phyloP scores from a whole-genome alignment of 2,113 vertebrate species.

The Calonectris borealis region DNA sequence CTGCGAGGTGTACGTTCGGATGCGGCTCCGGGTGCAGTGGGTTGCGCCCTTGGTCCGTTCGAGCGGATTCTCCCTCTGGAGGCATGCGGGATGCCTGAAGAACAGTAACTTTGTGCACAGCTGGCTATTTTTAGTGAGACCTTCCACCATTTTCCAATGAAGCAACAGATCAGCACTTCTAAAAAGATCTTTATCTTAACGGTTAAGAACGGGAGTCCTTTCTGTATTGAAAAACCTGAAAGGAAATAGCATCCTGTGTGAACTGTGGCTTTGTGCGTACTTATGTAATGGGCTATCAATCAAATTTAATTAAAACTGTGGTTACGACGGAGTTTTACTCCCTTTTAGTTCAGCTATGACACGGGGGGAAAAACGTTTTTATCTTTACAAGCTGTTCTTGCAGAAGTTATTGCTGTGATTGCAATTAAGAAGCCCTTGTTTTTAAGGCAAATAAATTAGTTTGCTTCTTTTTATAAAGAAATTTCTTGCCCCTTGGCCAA shows the following conservation, averaged over 20 bases:
- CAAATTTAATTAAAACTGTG: conserved; percentile 40
- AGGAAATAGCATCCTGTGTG: neutral
- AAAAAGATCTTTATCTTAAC: neutral
- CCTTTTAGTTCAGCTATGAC: neutral
- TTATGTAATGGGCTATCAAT: neutral
- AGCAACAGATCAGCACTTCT: neutral
- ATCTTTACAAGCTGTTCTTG: neutral
- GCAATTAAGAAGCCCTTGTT: neutral
- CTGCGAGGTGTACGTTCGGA: neutral
- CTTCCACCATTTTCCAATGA: neutral
- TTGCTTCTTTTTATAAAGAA: neutral
- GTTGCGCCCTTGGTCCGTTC: fast-evolving
- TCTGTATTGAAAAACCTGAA: neutral
- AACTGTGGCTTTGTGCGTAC: neutral
- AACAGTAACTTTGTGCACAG: neutral
- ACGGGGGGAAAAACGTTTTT: neutral
- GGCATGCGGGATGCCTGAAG: neutral
- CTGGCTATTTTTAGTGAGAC: neutral
- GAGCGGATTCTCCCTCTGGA: neutral
- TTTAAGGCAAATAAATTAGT: neutral
- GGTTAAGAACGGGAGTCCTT: neutral
- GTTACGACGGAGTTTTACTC: neutral
- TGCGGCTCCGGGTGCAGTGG: fast-evolving
- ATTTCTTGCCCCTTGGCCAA: neutral
- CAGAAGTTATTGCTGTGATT: neutral